Evolutionary conservation across 2,113 vertebrate species (phyloP).

Genomic region (Protobothrops mucrosquamatus): DNA sequence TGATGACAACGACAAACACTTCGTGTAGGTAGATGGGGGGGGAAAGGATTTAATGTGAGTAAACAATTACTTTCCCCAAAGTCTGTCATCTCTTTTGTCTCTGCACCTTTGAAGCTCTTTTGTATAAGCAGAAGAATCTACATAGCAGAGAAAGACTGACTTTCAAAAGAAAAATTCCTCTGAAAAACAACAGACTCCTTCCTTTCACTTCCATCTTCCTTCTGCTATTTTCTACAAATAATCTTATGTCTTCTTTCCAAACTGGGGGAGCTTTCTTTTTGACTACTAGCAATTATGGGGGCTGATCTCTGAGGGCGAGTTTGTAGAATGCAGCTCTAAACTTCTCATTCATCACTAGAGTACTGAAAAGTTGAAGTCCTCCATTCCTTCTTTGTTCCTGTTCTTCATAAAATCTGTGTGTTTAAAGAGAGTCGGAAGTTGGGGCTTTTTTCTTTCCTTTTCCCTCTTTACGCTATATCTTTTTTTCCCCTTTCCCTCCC

Average conservation of each 20-base stretch:
- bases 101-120: background rate
- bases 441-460: too few relatives aligned
- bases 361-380: background rate
- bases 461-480: too few relatives aligned
- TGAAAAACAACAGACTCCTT: background rate
- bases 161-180: conserved; percentile 2
- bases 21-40: background rate
- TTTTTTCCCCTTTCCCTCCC: too few relatives aligned
- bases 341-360: background rate
- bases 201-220: background rate
- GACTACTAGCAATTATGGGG: background rate
- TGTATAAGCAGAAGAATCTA: background rate
- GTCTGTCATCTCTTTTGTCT: background rate
- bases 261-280: background rate
- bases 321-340: background rate
- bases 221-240: background rate
- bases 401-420: background rate
- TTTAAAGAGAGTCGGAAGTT: too few relatives aligned
- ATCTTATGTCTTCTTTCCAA: background rate
- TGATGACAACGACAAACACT: background rate
- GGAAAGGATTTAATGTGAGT: background rate
- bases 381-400: background rate
- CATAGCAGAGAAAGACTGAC: background rate
- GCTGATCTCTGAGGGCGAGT: background rate
- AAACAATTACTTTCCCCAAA: background rate